Conservation (phyloP, 2,888 invertebrate species). For the Melipona bicolor region DNA sequence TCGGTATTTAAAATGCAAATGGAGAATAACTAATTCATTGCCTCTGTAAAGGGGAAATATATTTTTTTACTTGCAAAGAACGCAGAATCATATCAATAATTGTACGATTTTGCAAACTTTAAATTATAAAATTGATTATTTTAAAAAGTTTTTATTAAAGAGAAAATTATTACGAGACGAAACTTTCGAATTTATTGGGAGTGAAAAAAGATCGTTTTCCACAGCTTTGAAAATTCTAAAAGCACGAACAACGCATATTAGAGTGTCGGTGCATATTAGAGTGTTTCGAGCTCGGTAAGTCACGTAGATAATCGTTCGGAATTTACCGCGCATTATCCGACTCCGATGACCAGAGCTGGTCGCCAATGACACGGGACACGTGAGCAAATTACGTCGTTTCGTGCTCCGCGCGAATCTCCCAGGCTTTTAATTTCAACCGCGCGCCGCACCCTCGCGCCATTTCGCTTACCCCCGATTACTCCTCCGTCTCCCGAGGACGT, state of each 20-base stretch:
- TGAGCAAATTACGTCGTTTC: conserved; percentile 69
- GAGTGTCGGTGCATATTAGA: conserved; percentile 27
- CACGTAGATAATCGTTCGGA: conserved; percentile 68
- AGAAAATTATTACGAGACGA: no score
- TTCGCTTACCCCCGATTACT: conserved; percentile 26
- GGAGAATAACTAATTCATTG: no score
- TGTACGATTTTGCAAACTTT: neutral
- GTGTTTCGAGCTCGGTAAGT: conserved; percentile 51
- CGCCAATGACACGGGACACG: conserved; percentile 64
- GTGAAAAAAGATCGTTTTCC: neutral
- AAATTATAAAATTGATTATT: neutral
- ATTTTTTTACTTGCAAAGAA: neutral
- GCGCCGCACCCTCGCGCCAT: conserved; percentile 60
- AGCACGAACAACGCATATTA: conserved; percentile 6
- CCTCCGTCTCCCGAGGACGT: neutral
- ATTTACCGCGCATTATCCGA: conserved; percentile 69
- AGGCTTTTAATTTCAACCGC: conserved; percentile 75
- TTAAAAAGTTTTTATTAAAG: no score
- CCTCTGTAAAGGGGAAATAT: neutral
- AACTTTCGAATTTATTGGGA: no score
- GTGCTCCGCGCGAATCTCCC: conserved; percentile 53
- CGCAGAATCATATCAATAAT: neutral
- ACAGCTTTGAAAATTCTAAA: neutral
- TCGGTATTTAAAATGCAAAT: no score
- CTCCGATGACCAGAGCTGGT: conserved; percentile 49